A percentile compares a stretch with the other conserved stretches of the same genome.
phyloP scores from a whole-genome alignment of 1,140 invertebrate species.

The Pseudomyrmex sp. region DNA sequence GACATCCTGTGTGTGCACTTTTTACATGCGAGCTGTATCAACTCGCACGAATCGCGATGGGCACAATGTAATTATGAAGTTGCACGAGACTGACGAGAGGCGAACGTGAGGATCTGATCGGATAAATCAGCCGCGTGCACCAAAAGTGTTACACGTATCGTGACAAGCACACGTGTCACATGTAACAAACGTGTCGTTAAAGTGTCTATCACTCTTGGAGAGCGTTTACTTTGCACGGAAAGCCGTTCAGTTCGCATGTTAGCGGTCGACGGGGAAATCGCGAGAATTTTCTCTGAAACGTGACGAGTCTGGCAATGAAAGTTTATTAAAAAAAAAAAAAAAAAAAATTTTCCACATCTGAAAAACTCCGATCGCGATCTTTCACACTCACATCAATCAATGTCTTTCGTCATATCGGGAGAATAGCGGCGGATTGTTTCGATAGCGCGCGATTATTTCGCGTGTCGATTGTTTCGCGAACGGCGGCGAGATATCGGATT shows the following conservation, averaged over 20 bases:
- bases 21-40: neutral
- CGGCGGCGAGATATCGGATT: conserved; percentile 12
- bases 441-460: conserved; percentile 47
- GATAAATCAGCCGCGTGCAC: conserved; percentile 30
- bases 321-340: too few species aligned
- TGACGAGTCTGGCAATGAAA: neutral
- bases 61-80: conserved; percentile 39
- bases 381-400: too few species aligned
- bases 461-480: conserved; percentile 14
- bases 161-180: neutral
- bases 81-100: conserved; percentile 23
- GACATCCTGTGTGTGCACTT: neutral
- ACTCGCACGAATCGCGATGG: neutral
- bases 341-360: neutral
- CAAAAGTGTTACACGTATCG: neutral
- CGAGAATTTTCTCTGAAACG: neutral
- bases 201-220: conserved; percentile 7
- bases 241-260: neutral
- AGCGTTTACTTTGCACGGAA: neutral
- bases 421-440: conserved; percentile 2
- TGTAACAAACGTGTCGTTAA: neutral
- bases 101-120: conserved; percentile 29
- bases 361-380: neutral
- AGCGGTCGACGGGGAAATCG: conserved; percentile 9
- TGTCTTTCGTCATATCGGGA: neutral